A percentile compares a stretch with the other conserved stretches of the same genome.
phyloP scores from a whole-genome alignment of 2,888 invertebrate species.

The Zelleria hepariella region DNA sequence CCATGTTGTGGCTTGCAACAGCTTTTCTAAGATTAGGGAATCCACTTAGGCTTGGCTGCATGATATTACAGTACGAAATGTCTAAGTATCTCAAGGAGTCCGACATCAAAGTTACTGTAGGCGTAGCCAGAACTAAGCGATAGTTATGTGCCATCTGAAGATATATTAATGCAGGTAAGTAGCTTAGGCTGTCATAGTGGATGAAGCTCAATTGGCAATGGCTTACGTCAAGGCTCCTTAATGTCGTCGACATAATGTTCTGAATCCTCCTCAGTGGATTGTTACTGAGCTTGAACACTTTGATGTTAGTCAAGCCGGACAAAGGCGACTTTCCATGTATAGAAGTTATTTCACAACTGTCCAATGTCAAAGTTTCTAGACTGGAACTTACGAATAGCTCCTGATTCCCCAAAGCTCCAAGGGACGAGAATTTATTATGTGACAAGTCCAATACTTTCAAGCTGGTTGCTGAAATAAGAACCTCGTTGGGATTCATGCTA shows the following conservation, averaged over 20 bases:
- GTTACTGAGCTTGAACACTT: constrained; percentile 63
- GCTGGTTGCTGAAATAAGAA: constrained; percentile 57
- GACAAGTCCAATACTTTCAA: constrained; percentile 76
- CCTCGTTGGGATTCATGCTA: constrained; percentile 66
- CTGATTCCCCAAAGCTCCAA: constrained; percentile 59
- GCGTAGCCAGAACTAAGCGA: constrained; percentile 58
- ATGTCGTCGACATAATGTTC: constrained; percentile 58
- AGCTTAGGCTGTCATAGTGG: constrained; percentile 64
- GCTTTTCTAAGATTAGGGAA: constrained; percentile 74
- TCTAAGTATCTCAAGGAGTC: constrained; percentile 70
- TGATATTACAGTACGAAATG: constrained; percentile 74
- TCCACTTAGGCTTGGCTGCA: constrained; percentile 72
- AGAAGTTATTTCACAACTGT: constrained; percentile 73
- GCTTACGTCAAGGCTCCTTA: constrained; percentile 71
- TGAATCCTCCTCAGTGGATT: constrained; percentile 65
- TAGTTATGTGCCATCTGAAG: constrained; percentile 76
- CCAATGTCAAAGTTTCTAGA: constrained; percentile 72
- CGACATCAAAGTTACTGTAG: constrained; percentile 52
- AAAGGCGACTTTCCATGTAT: constrained; percentile 65
- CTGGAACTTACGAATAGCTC: constrained; percentile 72
- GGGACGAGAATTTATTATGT: constrained; percentile 70
- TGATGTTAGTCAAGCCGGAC: constrained; percentile 64
- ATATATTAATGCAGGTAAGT: constrained; percentile 71
- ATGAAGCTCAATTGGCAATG: constrained; percentile 69
- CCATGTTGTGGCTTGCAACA: constrained; percentile 75